Evolutionary conservation across 2,888 invertebrate genomes (phyloP), one percentile per base, ranked within the genome.

Genomic region (Pinctada fucata): DNA sequence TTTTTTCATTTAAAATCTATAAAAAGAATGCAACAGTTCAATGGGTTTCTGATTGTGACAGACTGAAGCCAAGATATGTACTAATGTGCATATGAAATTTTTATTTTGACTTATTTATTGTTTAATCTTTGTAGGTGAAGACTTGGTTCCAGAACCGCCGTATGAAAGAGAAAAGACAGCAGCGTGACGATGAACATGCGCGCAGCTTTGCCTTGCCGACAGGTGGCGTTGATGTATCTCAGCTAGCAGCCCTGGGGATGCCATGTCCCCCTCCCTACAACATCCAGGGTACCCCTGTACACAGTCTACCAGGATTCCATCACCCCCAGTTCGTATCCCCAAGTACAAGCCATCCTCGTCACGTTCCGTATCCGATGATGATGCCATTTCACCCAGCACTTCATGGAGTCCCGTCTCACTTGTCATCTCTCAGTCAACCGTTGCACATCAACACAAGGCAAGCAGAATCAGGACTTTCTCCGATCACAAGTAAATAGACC

Each of bases 141-240:
- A 97, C 98, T 45, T 98, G 98, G 98, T 98, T 98, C 93, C 98
- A 98, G 94, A 98, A 98, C 92, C 95, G 98, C 88, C 95, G 98
- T 93, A 98, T 98, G 93, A 98, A 98, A 93, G 97, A 98, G 94
- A 98, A 98, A 94, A 94, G 98, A 88, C 87, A 87, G 67, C 84
- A 87, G 73, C 81, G 81, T 31, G 85, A 87, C 52, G 85, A 85
- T 5, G 79, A 82, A 48, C 80, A 80, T 47, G 71, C 80, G 31
- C 81, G 79, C 2, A 78, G 78, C 45, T 85, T 85, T 76, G 69
- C 73, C 50, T 72, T 87, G 50, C 88, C 88, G 10, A 87, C 87
- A 82, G 88, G 88, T 49, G 88, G 86, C 71, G 86, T 87, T 3
- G 87, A 88, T 73, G 75, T 87, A 58, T 70, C 84, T 10, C 86